Evolutionary conservation across 2,797 vertebrate species (phyloP), one percentile per base, ranked within the genome.

Genomic region (Pantherophis vulpinus): DNA sequence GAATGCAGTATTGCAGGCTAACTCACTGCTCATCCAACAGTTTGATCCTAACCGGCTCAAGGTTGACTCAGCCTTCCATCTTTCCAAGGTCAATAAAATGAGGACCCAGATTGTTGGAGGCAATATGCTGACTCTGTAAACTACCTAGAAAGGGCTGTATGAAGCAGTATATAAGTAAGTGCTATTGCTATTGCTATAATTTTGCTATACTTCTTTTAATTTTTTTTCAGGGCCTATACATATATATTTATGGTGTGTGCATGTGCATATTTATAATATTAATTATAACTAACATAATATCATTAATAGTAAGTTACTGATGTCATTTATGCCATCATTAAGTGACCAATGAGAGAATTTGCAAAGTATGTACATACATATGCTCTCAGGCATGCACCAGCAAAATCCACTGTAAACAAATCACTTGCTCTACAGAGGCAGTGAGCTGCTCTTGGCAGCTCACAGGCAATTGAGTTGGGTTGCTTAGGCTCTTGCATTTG

Each of bases 171-270:
- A 27, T 61, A 61, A 61, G 10, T 61, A 61, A 27, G 3, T 61
- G 60, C 60, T 27, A 4, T 61, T 61, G 3, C 60, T 27, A 4
- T 61, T 61, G 10, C 60, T 55, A 18, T 12, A n/a, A 47, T 63
- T 51, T 42, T 25, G 88, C 60, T 27, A 29, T 66, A 95, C 29
- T 23, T n/a, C 91, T 94, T 95, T 92, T 90, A 91, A 94, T 91
- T 51, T 56, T 92, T 92, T 92, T 92, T 4, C 83, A 92, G 95
- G 91, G 74, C 88, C 92, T 93, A 93, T 0, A 79, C 1, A 23
- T 42, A 42, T 42, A 9, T 23, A 20, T 20, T 37, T 42, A 18
- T 79, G 18, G 32, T 42, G 8, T 10, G 3, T 42, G 10, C 37
- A 47, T 47, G 9, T 83, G 10, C 37, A 83, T 25, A 42, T 23